Base-by-base conservation (phyloP, 2,888 invertebrate genomes). In the Scaptomyza reducta region DNA sequence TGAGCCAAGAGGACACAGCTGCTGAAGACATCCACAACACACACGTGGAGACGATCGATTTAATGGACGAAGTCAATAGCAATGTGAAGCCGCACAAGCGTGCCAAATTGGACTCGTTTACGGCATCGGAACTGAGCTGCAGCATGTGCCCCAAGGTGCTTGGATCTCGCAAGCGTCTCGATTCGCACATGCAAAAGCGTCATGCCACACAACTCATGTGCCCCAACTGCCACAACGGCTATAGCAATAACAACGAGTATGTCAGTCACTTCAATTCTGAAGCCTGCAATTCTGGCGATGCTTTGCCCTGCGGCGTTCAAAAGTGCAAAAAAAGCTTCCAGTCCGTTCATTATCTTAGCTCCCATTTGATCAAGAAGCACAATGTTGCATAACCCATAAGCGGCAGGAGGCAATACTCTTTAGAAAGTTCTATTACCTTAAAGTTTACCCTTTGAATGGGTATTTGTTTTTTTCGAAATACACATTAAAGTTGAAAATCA, bases 11-110 rank as follows among this genome's bases (percentile, higher is more conserved):
- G 2, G 49, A 42, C 9, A 22, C 31, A 29, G 27, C 41, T 3
- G 38, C 29, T 3, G 16, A 40, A 16, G 40, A 16, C 2, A 6
- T 10, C 3, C 1, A 14, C 10, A 27, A 7, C 2, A 5, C 51
- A 6, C 47, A 71, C 2, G 10, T 9, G 2, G 50, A 58, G 3
- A 4, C 38, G 0, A 56, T 57, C n/a, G 60, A 74, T 1, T 22
- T 70, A n/a, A 2, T 73, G 6, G 67, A 70, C 7, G 80, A 61
- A 16, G 6, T 82, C 6, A 82, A 82, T 35, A n/a, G 11, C 0
- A 38, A 79, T 42, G 87, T 83, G 0, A 45, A 56, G 16, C 81
- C 81, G 0, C 66, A 88, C 45, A 88, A 83, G 11, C 77, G 80
- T n/a, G 31, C 38, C 6, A 49, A 63, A 10, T 46, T 80, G 6